A percentile compares a stretch with the other conserved stretches of the same genome.
phyloP scores from a whole-genome alignment of 2,888 invertebrate species.

The Conomelus anceps region DNA sequence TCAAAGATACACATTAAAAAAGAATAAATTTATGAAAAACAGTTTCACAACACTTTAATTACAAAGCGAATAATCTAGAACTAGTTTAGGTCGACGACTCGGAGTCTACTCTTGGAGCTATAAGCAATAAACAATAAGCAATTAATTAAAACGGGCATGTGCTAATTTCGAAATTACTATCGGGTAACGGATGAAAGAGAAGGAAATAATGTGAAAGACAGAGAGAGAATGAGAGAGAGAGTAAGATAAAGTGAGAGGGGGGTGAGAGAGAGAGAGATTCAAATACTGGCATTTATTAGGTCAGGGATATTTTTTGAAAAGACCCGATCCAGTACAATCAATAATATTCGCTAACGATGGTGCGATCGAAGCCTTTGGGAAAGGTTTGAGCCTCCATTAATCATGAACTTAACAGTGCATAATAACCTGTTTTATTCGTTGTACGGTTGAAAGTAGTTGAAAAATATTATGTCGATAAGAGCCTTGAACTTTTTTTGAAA shows the following conservation, averaged over 20 bases:
- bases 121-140: not conserved
- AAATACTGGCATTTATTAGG: not conserved
- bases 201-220: too few species aligned
- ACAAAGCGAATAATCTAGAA: not conserved
- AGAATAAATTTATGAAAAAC: too few species aligned
- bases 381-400: not conserved
- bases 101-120: not conserved
- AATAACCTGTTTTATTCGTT: not conserved
- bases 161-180: not conserved
- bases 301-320: not conserved
- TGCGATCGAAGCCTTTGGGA: too few species aligned
- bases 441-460: not conserved
- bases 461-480: not conserved
- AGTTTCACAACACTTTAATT: too few species aligned
- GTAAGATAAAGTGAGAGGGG: not conserved
- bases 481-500: not conserved
- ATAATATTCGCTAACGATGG: too few species aligned
- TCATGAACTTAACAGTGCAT: not conserved
- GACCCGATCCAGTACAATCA: not conserved
- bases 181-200: not conserved
- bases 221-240: not conserved
- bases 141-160: not conserved
- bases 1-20: too few species aligned
- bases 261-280: not conserved
- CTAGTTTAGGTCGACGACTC: not conserved